Evolutionary conservation across 2,888 invertebrate species (phyloP).

Genomic region (Altica lythri): DNA sequence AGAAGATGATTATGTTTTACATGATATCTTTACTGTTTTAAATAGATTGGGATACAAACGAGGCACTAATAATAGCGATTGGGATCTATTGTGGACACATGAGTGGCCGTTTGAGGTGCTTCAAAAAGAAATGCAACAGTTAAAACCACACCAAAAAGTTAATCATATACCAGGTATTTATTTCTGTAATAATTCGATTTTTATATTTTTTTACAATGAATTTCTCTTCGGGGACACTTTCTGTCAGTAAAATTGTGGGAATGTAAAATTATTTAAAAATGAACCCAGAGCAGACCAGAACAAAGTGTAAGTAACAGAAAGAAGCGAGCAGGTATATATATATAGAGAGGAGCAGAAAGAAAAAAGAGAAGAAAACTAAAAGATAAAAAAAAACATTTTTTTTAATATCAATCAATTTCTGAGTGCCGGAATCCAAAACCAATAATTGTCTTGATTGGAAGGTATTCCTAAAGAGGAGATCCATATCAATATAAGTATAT

Average conservation of each 20-base stretch:
- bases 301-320: no score
- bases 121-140: not conserved
- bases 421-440: no score
- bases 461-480: no score
- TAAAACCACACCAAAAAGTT: slow-evolving; percentile 1
- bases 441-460: no score
- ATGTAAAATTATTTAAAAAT: no score
- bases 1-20: not conserved
- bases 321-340: not conserved
- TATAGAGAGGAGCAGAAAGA: not conserved
- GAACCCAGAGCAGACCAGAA: no score
- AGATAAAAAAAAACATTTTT: no score
- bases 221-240: not conserved
- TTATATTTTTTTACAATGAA: not conserved
- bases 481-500: no score
- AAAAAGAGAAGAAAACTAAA: no score
- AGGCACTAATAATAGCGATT: not conserved
- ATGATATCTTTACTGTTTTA: not conserved
- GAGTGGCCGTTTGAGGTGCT: not conserved
- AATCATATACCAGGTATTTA: slow-evolving; percentile 1
- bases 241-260: no score
- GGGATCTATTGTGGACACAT: not conserved
- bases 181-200: not conserved
- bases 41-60: not conserved
- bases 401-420: no score